A percentile compares a stretch with the other conserved stretches of the same genome.
Conservation (phyloP, 2,888 invertebrate species). For the Xylocampa areola region DNA sequence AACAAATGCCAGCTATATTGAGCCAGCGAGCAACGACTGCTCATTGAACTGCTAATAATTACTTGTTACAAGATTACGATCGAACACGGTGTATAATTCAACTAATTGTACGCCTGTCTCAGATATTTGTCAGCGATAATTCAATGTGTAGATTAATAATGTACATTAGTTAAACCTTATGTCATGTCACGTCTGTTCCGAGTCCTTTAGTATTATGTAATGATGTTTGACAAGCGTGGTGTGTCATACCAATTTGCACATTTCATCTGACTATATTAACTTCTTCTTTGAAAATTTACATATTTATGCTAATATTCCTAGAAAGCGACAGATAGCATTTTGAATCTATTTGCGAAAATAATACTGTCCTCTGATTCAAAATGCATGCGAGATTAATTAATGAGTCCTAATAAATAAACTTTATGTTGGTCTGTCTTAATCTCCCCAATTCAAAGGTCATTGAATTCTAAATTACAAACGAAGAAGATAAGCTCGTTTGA, state of each 20-base stretch:
- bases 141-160: slow-evolving; percentile 54
- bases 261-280: slow-evolving; percentile 37
- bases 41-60: slow-evolving; percentile 48
- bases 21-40: slow-evolving; percentile 25
- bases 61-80: slow-evolving; percentile 47
- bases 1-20: slow-evolving; percentile 33
- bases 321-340: slow-evolving; percentile 28
- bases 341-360: slow-evolving; percentile 20
- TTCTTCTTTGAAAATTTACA: slow-evolving; percentile 45
- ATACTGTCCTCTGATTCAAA: slow-evolving; percentile 17
- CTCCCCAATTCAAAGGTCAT: slow-evolving; percentile 24
- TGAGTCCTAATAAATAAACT: slow-evolving; percentile 4
- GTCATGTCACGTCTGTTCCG: slow-evolving; percentile 40
- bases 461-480: slow-evolving; percentile 42
- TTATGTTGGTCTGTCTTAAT: slow-evolving; percentile 6
- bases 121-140: slow-evolving; percentile 53
- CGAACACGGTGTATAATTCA: slow-evolving; percentile 39
- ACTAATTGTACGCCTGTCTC: slow-evolving; percentile 46
- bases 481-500: slow-evolving; percentile 33
- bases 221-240: slow-evolving; percentile 30
- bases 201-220: slow-evolving; percentile 44
- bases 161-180: slow-evolving; percentile 46
- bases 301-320: slow-evolving; percentile 41
- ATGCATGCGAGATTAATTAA: slow-evolving; percentile 35
- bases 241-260: slow-evolving; percentile 44